Evolutionary conservation across 23 tunicate genomes (phyloP).

Genomic region (Botrylloides violaceus): DNA sequence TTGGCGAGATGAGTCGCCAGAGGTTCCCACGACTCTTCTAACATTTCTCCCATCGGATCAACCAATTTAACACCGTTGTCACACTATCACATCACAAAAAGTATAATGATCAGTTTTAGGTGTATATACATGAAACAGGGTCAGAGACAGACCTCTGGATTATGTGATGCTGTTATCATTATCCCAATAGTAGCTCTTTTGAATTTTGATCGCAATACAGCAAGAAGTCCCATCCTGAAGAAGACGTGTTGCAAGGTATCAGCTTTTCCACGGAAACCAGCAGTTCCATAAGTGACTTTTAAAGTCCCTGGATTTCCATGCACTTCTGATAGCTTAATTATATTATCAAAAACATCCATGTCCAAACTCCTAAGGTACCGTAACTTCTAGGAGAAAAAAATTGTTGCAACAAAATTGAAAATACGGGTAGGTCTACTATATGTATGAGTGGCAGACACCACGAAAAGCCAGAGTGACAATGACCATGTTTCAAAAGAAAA

Average conservation of each 20-base stretch:
- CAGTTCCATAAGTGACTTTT: slow-evolving; percentile 82
- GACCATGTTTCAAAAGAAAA: too few relatives aligned
- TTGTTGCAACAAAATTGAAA: too few relatives aligned
- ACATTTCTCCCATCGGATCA: slow-evolving; percentile 95
- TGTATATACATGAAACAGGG: neutral
- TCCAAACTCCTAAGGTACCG: too few relatives aligned
- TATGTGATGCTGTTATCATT: slow-evolving; percentile 98
- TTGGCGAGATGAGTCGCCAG: slow-evolving; percentile 72
- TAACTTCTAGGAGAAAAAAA: too few relatives aligned
- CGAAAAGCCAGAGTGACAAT: too few relatives aligned
- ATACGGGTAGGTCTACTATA: too few relatives aligned
- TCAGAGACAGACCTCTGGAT: slow-evolving; percentile 58
- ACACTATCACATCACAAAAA: slow-evolving; percentile 16
- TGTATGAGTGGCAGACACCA: too few relatives aligned
- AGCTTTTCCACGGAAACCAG: slow-evolving; percentile 90
- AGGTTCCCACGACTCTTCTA: slow-evolving; percentile 65
- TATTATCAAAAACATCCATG: slow-evolving; percentile 12
- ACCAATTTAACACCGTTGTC: slow-evolving; percentile 97
- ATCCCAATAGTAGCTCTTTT: slow-evolving; percentile 67
- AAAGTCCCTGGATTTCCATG: slow-evolving; percentile 57
- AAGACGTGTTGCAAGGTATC: slow-evolving; percentile 65
- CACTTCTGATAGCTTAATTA: slow-evolving; percentile 62
- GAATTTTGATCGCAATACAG: slow-evolving; percentile 62
- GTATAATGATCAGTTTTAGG: slow-evolving; percentile 1
- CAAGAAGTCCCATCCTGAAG: slow-evolving; percentile 84